phyloP scores from a whole-genome alignment of 2,113 vertebrate genomes.

The Phasianus colchicus region DNA sequence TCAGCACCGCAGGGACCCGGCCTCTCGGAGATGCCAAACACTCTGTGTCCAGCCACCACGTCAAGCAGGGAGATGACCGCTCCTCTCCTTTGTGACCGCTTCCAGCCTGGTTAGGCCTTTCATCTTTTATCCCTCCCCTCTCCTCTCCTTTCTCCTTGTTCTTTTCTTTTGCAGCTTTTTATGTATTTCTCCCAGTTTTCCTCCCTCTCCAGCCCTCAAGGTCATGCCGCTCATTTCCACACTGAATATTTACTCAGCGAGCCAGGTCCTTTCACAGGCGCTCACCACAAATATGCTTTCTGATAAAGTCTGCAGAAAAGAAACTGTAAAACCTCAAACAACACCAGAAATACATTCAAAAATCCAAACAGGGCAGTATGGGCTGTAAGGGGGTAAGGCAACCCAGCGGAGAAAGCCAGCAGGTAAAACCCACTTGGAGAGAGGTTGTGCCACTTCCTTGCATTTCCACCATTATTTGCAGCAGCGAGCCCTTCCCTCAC shows the following conservation, averaged over 20 bases:
- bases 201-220: conserved; percentile 78
- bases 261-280: conserved; percentile 87
- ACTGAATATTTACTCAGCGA: conserved; percentile 87
- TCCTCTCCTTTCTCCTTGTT: conserved; percentile 16
- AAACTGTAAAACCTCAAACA: conserved; percentile 72
- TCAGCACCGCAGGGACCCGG: background rate
- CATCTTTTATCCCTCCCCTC: background rate
- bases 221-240: conserved; percentile 84
- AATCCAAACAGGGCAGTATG: background rate
- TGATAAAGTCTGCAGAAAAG: conserved; percentile 92
- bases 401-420: background rate
- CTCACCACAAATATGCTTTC: conserved; percentile 94
- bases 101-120: conserved; percentile 4
- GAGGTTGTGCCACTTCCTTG: background rate
- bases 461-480: background rate
- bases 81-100: conserved; percentile 10
- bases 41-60: background rate
- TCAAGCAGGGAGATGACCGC: background rate
- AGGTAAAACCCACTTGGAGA: background rate
- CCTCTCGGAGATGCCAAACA: background rate
- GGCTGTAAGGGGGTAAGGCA: background rate
- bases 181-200: conserved; percentile 40
- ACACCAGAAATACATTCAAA: conserved; percentile 41
- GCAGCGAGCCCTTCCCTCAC: background rate
- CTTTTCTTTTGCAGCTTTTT: conserved; percentile 62